These are phyloP conservation scores for Tamandua tetradactyla DNA, from an alignment of 2,797 vertebrate species.

Conservation along the genomic window DNA sequence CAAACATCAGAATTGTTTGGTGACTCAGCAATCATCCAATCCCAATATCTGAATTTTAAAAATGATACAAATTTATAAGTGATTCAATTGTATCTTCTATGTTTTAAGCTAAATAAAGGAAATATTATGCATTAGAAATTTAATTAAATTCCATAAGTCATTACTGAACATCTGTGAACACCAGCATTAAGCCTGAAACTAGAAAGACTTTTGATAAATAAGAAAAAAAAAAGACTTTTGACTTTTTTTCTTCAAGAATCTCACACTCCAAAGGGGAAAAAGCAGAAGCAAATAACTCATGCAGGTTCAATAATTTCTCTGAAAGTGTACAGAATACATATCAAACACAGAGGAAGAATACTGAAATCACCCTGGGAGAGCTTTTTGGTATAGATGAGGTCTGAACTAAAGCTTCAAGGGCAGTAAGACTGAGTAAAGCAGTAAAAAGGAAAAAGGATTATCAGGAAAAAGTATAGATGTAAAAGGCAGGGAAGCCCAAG, in stretches of 20 bases:
- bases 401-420: not conserved
- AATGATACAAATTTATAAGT: not conserved
- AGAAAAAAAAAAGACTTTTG: too few species aligned
- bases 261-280: not conserved
- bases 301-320: not conserved
- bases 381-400: not conserved
- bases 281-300: not conserved
- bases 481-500: rapidly evolving
- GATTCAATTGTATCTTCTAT: not conserved
- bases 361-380: too few species aligned
- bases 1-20: not conserved
- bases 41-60: not conserved
- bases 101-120: not conserved
- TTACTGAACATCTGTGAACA: not conserved
- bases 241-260: not conserved
- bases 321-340: not conserved
- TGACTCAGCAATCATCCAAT: not conserved
- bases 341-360: not conserved
- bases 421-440: not conserved
- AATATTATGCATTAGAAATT: not conserved
- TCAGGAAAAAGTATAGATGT: rapidly evolving
- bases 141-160: not conserved
- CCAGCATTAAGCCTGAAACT: not conserved
- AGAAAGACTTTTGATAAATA: not conserved
- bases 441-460: not conserved